Conservation (phyloP, 2,113 vertebrate species). For the Gymnorhina tibicen region DNA sequence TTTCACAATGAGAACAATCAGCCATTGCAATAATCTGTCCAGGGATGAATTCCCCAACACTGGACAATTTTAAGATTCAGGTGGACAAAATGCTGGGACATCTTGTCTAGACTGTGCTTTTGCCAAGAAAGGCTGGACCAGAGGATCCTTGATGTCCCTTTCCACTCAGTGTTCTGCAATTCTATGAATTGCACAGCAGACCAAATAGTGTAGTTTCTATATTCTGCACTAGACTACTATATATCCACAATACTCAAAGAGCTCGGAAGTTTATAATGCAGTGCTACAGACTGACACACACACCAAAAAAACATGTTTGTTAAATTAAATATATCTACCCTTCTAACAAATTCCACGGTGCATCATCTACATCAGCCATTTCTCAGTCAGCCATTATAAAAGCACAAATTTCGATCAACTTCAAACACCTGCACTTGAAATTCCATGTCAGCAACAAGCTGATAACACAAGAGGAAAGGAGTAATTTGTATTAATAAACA, state of each 20-base stretch:
- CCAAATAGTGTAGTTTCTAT: not conserved
- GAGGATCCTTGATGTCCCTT: not conserved
- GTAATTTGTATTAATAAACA: not conserved
- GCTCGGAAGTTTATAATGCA: not conserved
- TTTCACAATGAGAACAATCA: not conserved
- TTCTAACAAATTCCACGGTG: not conserved
- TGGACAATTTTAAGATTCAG: not conserved
- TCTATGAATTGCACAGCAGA: not conserved
- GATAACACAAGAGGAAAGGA: not conserved
- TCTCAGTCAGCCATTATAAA: not conserved
- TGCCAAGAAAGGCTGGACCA: not conserved
- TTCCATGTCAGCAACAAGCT: not conserved
- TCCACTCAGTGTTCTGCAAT: not conserved
- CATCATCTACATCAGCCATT: not conserved
- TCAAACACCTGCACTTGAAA: constrained; percentile 21
- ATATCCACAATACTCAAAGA: not conserved
- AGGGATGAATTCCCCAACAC: not conserved
- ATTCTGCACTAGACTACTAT: not conserved
- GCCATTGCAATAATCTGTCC: not conserved
- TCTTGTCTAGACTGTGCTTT: not conserved
- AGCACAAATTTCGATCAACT: not conserved
- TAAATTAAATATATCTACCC: not conserved
- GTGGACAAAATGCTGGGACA: not conserved
- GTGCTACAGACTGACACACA: not conserved
- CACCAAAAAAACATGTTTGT: not conserved